Evolutionary conservation across 64 coral and sea anemone species (phyloP).

Genomic region (Dendronephthya gigantea): DNA sequence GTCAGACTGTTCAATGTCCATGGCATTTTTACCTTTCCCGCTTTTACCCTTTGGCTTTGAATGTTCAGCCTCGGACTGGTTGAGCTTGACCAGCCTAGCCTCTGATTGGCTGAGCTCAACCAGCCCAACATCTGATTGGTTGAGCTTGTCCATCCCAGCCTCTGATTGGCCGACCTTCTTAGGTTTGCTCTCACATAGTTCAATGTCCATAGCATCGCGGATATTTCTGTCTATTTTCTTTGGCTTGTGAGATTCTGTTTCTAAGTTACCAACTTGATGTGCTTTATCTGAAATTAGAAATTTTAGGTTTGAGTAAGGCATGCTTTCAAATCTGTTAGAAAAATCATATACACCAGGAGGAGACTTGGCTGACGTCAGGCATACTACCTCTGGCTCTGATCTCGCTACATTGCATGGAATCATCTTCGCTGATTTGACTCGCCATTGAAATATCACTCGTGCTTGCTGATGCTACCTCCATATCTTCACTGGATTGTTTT

Average conservation of each 20-base stretch:
- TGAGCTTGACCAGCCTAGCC: not conserved
- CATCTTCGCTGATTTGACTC: not conserved
- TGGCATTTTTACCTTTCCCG: not conserved
- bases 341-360: no score
- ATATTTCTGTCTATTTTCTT: not conserved
- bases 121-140: no score
- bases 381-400: not conserved
- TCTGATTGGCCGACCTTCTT: no score
- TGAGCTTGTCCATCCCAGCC: no score
- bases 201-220: not conserved
- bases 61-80: not conserved
- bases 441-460: not conserved
- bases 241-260: no score
- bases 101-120: not conserved
- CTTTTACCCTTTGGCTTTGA: no score
- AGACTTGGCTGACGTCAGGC: no score
- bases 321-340: no score
- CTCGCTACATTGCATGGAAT: not conserved
- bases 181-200: not conserved
- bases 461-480: not conserved
- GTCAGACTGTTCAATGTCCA: not conserved
- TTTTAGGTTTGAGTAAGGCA: no score
- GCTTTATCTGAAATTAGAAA: no score
- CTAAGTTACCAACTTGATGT: no score
- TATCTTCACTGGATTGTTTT: not conserved